Evolutionary conservation across 2,113 vertebrate species (phyloP).

Genomic region (Rousettus leschenaultii): DNA sequence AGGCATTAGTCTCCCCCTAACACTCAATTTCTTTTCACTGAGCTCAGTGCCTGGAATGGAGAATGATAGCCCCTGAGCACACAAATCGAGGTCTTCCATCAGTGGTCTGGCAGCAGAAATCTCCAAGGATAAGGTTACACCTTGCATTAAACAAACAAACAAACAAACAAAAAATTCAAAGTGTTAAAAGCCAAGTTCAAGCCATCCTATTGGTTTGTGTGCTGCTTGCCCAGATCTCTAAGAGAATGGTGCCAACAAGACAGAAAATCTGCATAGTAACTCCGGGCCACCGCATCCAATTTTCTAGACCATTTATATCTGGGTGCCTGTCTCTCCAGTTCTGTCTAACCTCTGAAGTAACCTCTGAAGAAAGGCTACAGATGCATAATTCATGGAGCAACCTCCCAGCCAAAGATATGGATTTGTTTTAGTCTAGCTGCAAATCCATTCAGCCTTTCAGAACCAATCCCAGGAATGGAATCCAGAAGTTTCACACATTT

Average conservation of each 20-base stretch:
- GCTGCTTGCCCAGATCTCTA: neutral
- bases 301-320: neutral
- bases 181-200: constrained; percentile 17
- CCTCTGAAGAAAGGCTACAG: constrained; percentile 13
- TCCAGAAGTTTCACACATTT: constrained; percentile 42
- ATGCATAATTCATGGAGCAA: constrained; percentile 47
- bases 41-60: neutral
- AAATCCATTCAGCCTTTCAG: constrained; percentile 60
- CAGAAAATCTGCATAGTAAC: neutral
- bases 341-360: constrained; percentile 39
- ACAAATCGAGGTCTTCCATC: constrained; percentile 32
- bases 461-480: constrained; percentile 1
- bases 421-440: constrained; percentile 53
- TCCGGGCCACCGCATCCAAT: neutral
- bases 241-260: neutral
- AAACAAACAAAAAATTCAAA: neutral
- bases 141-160: neutral
- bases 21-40: constrained; percentile 30
- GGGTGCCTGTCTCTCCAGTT: neutral
- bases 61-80: constrained; percentile 16
- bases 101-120: constrained; percentile 44
- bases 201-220: neutral
- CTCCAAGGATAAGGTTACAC: constrained; percentile 13
- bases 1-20: constrained; percentile 29
- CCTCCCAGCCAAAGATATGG: constrained; percentile 38